Evolutionary conservation across 2,888 invertebrate species (phyloP).

Genomic region (Stegana nigrithorax): DNA sequence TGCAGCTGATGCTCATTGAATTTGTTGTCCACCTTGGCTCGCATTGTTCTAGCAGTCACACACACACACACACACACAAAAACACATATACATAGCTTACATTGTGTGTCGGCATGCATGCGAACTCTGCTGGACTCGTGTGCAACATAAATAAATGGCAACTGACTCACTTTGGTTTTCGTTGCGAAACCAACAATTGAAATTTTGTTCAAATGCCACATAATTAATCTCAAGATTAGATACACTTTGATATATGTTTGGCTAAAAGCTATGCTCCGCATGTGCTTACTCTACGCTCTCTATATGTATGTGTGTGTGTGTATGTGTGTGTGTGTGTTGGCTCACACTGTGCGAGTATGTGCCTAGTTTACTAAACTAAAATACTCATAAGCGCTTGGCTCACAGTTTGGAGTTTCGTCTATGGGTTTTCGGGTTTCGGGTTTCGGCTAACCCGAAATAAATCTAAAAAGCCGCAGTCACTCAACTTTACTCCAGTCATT

Average conservation of each 20-base stretch:
- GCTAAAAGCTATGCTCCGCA: too few relatives aligned
- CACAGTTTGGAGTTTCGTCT: background rate
- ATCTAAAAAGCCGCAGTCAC: constrained; percentile 44
- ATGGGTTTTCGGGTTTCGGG: too few relatives aligned
- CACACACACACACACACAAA: too few relatives aligned
- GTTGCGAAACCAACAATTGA: constrained; percentile 41
- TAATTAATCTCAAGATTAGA: constrained; percentile 58
- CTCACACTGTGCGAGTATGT: constrained; percentile 29
- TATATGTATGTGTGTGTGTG: background rate
- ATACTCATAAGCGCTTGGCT: background rate
- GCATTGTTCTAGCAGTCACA: constrained; percentile 21
- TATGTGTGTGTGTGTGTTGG: background rate
- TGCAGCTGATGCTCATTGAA: constrained; percentile 44
- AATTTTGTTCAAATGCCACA: constrained; percentile 52
- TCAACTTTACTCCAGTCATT: constrained; percentile 24
- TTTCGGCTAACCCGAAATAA: constrained; percentile 43
- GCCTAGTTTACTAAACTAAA: constrained; percentile 34
- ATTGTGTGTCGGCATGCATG: background rate
- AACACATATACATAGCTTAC: too few relatives aligned
- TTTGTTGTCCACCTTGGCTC: constrained; percentile 33
- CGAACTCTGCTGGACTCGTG: too few relatives aligned
- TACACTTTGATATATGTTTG: constrained; percentile 36
- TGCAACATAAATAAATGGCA: background rate
- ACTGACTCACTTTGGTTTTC: too few relatives aligned
- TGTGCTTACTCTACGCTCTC: too few relatives aligned